These are phyloP conservation scores for Drosophila subpulchrella DNA, from an alignment of 1,140 invertebrate species.

Conservation along the genomic window DNA sequence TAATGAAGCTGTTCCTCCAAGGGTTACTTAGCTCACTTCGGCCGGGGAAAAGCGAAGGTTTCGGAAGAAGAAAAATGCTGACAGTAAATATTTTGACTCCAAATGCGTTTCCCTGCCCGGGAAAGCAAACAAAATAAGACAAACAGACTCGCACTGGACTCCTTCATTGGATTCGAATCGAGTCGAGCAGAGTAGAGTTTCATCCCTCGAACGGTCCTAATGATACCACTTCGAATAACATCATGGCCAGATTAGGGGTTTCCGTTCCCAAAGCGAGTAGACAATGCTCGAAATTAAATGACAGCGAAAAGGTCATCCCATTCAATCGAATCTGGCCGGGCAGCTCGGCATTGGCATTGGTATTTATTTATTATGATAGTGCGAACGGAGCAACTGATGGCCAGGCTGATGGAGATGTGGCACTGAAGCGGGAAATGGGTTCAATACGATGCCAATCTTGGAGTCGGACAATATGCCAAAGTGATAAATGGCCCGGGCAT, in stretches of 20 bases:
- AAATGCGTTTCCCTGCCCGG: conserved; percentile 44
- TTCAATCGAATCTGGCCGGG: conserved; percentile 71
- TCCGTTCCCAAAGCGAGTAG: conserved; percentile 78
- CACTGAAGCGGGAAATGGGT: conserved; percentile 81
- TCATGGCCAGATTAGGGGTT: conserved; percentile 83
- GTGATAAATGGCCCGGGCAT: conserved; percentile 82
- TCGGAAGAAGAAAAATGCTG: conserved; percentile 74
- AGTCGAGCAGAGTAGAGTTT: conserved; percentile 35
- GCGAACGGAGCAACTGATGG: conserved; percentile 54
- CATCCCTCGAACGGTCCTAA: conserved; percentile 62
- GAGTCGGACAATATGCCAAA: conserved; percentile 83
- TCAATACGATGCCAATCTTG: conserved; percentile 81
- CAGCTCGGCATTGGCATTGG: conserved; percentile 27
- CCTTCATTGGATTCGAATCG: conserved; percentile 34
- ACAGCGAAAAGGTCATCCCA: conserved; percentile 80
- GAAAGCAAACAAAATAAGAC: conserved; percentile 51
- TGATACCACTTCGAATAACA: conserved; percentile 80
- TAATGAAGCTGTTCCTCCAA: conserved; percentile 56
- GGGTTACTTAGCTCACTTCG: conserved; percentile 17
- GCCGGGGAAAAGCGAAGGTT: conserved; percentile 18
- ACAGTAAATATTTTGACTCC: conserved; percentile 80
- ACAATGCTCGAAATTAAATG: conserved; percentile 84
- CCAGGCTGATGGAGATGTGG: conserved; percentile 49
- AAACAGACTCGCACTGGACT: conserved; percentile 49
- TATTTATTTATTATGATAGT: conserved; percentile 83